Percentiles rank a stretch among this genome's conserved stretches.
These are phyloP conservation scores for Trachymyrmex septentrionalis DNA, from an alignment of 1,140 invertebrate genomes.

Conservation along the genomic window DNA sequence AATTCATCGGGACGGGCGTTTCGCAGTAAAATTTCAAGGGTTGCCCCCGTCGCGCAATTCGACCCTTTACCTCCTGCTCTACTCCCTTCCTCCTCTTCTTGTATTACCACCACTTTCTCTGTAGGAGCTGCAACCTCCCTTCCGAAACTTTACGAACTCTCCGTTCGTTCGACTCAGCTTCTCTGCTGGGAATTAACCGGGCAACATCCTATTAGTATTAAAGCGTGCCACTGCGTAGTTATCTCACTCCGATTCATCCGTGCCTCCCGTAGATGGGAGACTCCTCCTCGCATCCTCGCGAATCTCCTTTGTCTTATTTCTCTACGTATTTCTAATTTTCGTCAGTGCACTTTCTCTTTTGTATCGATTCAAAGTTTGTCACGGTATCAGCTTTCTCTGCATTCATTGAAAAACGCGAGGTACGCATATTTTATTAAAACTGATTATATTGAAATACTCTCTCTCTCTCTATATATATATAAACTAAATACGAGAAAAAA, in stretches of 20 bases:
- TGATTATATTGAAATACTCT: neutral
- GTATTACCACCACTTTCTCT: neutral
- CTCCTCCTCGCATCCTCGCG: neutral
- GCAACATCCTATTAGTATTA: constrained; percentile 80
- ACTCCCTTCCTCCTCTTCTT: neutral
- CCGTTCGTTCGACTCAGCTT: constrained; percentile 61
- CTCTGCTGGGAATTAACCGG: constrained; percentile 73
- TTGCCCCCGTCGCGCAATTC: constrained; percentile 33
- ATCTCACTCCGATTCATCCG: constrained; percentile 45
- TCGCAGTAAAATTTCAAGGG: constrained; percentile 82
- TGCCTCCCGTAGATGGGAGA: constrained; percentile 15
- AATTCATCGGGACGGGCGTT: constrained; percentile 77
- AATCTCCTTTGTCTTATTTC: constrained; percentile 38
- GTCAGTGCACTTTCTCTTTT: neutral
- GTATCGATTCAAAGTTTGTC: neutral
- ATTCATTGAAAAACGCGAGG: neutral
- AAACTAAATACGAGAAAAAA: no score
- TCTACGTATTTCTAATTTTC: constrained; percentile 60
- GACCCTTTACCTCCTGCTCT: constrained; percentile 24
- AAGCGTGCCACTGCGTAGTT: constrained; percentile 68
- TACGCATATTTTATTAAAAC: neutral
- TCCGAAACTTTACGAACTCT: constrained; percentile 78
- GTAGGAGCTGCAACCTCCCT: neutral
- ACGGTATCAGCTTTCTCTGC: neutral
- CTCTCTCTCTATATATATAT: no score